Evolutionary conservation across 1,140 invertebrate genomes (phyloP), one percentile per base, ranked within the genome.

Genomic region (Thaumetopoea pityocampa): DNA sequence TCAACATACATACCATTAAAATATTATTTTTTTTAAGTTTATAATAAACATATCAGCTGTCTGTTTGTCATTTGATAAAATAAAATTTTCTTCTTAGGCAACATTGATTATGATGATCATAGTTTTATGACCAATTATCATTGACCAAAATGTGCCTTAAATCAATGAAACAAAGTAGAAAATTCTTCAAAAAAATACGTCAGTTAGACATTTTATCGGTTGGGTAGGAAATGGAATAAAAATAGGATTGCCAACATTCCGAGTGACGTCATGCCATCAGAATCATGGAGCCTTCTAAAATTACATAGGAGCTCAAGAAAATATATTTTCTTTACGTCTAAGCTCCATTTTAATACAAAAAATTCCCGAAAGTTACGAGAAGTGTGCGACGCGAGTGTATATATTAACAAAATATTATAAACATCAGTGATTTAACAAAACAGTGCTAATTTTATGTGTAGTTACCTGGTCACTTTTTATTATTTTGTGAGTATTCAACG

Each of bases 221-320:
- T 58, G 49, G 62, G 60, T 62, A 68, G 76, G 76, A 83, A 80
- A 62, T 77, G 45, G 56, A 64, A 76, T 63, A 78, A 73, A 82
- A 79, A 80, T 80, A 83, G 77, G 76, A 83, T 81, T 83, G 79
- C 79, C 79, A 76, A 80, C 78, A 72, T 78, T 70, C 67, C 60
- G 50, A 64, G 66, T 83, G 76, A 81, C 76, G 79, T 83, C 76
- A 83, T 62, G 44, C 59, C 50, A 69, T 57, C 59, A 60, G 60
- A 68, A 60, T 62, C 49, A 67, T 71, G 64, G 65, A 70, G 66
- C 64, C 64, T 67, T 79, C 72, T 83, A 81, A 83, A 79, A 76
- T 83, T 83, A 83, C 79, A 78, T 58, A 66, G 67, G 53, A 68
- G 55, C 55, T 52, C 16, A 62, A 57, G 65, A 68, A 74, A 73